Evolutionary conservation across 2,888 invertebrate genomes (phyloP), one percentile per base, ranked within the genome.

Genomic region (Melieria omissa): DNA sequence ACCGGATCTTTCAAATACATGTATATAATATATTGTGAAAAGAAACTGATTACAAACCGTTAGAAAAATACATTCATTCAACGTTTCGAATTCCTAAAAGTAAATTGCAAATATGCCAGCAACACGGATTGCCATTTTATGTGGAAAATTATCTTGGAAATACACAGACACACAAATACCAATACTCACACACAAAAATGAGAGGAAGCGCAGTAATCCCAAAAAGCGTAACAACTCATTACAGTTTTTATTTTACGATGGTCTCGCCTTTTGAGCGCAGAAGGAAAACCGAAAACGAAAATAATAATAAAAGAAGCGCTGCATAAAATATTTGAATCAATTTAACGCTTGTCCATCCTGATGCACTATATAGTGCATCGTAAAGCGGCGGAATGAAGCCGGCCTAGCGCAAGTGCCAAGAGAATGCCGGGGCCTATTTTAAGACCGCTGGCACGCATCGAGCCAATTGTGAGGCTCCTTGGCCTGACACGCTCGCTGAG

Each of bases 341-440:
- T 84, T 84, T 81, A 80, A 83, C 84, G 83, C 83, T 81, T 82
- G 81, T 83, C 83, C 81, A 82, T 79, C 80, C 74, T 73, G 75
- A 75, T 66, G 49, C 72, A 55, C 49, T 14, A 41, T 29, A 29
- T 29, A 58, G 41, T 41, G 44, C n/a, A 52, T 8, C 4, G 29
- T 9, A 44, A 61, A 14, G 14, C n/a, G 58, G n/a, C 58, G 58
- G 4, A 58, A 16, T 14, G 44, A 45, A 62, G 14, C 61, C 14
- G 4, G 14, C 0, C 12, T 14, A 62, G 12, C 46, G 16, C 4
- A 9, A 62, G 4, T 10, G 41, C 29, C 41, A n/a, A 41, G 1
- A 14, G n/a, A 8, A 45, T 42, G 41, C 42, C 12, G 4, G 52
- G 54, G 44, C 49, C 44, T 16, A 62, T 14, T 29, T 52, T 52